A percentile compares a stretch with the other conserved stretches of the same genome.
These are phyloP conservation scores for Eilema depressum DNA, from an alignment of 2,888 invertebrate species.

Conservation along the genomic window DNA sequence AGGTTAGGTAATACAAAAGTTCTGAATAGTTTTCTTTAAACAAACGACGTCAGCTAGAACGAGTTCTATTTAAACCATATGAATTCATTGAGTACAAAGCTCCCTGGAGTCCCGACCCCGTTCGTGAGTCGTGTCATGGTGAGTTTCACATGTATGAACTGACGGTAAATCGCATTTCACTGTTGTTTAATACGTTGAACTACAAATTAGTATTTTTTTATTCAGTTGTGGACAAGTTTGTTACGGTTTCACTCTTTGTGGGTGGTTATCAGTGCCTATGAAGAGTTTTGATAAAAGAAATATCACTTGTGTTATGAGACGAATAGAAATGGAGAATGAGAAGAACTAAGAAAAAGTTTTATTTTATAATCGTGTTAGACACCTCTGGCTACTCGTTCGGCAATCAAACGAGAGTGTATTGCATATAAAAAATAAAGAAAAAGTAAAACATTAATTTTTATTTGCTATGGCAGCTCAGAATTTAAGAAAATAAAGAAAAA, in stretches of 20 bases:
- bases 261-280: neutral
- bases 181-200: conserved; percentile 12
- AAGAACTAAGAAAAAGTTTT: too few relatives aligned
- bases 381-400: too few relatives aligned
- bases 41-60: conserved; percentile 13
- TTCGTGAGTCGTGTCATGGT: conserved; percentile 36
- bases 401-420: too few relatives aligned
- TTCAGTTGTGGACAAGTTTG: neutral
- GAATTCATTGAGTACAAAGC: conserved; percentile 39
- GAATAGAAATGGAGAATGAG: too few relatives aligned
- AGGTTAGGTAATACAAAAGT: neutral
- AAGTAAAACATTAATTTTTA: too few relatives aligned
- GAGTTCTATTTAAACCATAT: conserved; percentile 33
- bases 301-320: too few relatives aligned
- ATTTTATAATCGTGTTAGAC: too few relatives aligned
- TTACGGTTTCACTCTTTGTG: neutral
- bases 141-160: conserved; percentile 35
- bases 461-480: too few relatives aligned
- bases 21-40: conserved; percentile 12
- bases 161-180: conserved; percentile 32
- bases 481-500: too few relatives aligned
- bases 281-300: neutral
- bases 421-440: too few relatives aligned
- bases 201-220: neutral
- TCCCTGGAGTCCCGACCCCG: conserved; percentile 39